Evolutionary conservation across 92 coral and sea anemone species (phyloP).

Genomic region (Epizoanthus fatuus): DNA sequence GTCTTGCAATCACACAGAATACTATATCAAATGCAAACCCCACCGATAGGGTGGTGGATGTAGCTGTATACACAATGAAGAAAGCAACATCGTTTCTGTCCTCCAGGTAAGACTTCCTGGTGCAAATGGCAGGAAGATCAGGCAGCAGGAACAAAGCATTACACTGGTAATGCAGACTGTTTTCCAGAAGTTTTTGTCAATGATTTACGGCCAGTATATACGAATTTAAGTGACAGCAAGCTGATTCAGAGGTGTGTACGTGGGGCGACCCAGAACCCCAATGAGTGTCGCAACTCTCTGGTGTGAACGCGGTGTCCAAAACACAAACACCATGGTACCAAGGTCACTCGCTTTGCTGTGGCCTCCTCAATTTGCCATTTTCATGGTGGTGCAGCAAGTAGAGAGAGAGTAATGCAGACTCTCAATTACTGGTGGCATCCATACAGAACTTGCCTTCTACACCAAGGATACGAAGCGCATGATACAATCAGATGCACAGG

Average conservation of each 20-base stretch:
- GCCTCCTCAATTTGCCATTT: conserved; percentile 38
- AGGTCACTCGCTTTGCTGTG: conserved; percentile 27
- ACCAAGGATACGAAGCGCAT: conserved; percentile 9
- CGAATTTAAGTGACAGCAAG: conserved; percentile 19
- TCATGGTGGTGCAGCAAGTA: conserved; percentile 28
- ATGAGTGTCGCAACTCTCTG: conserved; percentile 40
- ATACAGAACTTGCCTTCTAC: conserved; percentile 6
- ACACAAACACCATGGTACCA: conserved; percentile 19
- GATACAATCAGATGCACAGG: background rate
- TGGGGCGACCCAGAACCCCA: conserved; percentile 61
- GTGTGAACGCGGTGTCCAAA: too few species aligned
- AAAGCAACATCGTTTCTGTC: too few species aligned
- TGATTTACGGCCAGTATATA: conserved; percentile 3
- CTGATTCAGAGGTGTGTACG: conserved; percentile 32
- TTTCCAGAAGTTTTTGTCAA: conserved; percentile 25
- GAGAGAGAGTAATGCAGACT: conserved; percentile 46
- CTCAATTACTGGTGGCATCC: conserved; percentile 29
- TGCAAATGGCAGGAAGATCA: conserved; percentile 37
- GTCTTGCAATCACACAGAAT: too few species aligned
- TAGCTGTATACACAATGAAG: background rate
- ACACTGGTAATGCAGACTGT: conserved; percentile 12
- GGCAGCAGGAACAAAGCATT: conserved; percentile 16
- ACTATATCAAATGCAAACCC: background rate
- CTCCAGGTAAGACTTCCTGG: conserved; percentile 23
- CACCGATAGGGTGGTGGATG: background rate